Evolutionary conservation across 2,797 vertebrate genomes (phyloP).

Genomic region (Lepilemur ruficaudatus): DNA sequence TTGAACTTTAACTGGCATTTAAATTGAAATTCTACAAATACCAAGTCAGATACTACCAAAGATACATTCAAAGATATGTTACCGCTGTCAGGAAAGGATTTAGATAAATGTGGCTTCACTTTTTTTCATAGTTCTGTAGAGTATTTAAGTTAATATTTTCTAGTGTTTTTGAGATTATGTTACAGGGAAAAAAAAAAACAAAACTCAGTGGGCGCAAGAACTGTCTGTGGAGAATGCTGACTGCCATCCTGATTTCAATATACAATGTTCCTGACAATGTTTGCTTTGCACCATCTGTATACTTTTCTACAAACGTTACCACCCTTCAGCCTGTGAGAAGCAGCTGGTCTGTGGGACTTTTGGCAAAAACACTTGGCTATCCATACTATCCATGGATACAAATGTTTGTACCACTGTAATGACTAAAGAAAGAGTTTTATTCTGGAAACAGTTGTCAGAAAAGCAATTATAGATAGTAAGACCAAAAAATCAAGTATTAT

Average conservation of each 20-base stretch:
- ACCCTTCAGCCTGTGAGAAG: not conserved
- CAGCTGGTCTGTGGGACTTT: slow-evolving; percentile 31
- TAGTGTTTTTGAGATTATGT: not conserved
- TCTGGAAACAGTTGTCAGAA: not conserved
- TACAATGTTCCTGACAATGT: not conserved
- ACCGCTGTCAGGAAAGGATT: not conserved
- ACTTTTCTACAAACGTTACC: not conserved
- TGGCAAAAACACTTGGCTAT: slow-evolving; percentile 2
- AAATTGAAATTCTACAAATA: slow-evolving; percentile 35
- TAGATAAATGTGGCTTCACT: not conserved
- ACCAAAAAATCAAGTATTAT: not conserved
- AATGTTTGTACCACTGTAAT: not conserved
- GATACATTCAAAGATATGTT: not conserved
- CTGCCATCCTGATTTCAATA: not conserved
- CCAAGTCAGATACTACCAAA: not conserved
- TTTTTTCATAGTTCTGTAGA: not conserved
- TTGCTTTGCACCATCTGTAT: not conserved
- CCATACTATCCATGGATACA: not conserved
- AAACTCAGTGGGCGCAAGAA: not conserved
- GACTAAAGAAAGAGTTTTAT: not conserved
- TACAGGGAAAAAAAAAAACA: not conserved
- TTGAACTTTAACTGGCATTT: slow-evolving; percentile 39
- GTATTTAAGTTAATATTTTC: not conserved
- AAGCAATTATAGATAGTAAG: not conserved
- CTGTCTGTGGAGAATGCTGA: not conserved